Evolutionary conservation across 2,888 invertebrate species (phyloP).

Genomic region (Drosophila affinis): DNA sequence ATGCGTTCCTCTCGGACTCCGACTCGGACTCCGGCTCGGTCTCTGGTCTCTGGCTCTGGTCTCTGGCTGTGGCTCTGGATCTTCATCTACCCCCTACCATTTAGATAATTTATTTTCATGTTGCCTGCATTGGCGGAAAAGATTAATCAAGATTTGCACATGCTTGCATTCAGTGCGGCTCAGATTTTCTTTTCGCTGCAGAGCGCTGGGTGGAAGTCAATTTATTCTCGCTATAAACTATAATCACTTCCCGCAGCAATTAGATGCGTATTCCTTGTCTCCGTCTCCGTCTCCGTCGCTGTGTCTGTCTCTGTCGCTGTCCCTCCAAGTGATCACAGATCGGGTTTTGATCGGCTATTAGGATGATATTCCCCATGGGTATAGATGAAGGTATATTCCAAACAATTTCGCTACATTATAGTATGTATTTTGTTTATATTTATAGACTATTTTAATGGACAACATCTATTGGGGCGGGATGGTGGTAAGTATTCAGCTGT

Average conservation of each 20-base stretch:
- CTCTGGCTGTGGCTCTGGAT: not conserved
- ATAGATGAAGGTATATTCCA: too few relatives aligned
- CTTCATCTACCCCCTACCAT: not conserved
- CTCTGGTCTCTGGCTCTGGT: too few relatives aligned
- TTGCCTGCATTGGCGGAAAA: slow-evolving; percentile 69
- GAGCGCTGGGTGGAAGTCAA: slow-evolving; percentile 40
- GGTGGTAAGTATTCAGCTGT: too few relatives aligned
- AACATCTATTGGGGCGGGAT: too few relatives aligned
- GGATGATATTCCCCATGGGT: not conserved
- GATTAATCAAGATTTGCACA: slow-evolving; percentile 79
- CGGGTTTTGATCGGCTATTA: too few relatives aligned
- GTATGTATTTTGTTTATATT: too few relatives aligned
- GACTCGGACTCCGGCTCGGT: not conserved
- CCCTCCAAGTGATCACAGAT: too few relatives aligned
- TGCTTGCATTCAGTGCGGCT: slow-evolving; percentile 56
- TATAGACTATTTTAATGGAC: too few relatives aligned
- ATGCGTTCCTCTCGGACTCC: slow-evolving; percentile 45
- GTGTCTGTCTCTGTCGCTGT: slow-evolving; percentile 6
- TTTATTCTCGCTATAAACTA: slow-evolving; percentile 67
- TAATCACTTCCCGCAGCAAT: slow-evolving; percentile 65
- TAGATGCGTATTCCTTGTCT: slow-evolving; percentile 46
- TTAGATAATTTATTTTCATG: slow-evolving; percentile 70
- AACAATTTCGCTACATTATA: too few relatives aligned
- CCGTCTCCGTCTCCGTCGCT: slow-evolving; percentile 8
- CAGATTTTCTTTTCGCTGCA: slow-evolving; percentile 15